A percentile compares a stretch with the other conserved stretches of the same genome.
Evolutionary conservation across 2,888 invertebrate species (phyloP).

Genomic region (Platerodrilus igneus): DNA sequence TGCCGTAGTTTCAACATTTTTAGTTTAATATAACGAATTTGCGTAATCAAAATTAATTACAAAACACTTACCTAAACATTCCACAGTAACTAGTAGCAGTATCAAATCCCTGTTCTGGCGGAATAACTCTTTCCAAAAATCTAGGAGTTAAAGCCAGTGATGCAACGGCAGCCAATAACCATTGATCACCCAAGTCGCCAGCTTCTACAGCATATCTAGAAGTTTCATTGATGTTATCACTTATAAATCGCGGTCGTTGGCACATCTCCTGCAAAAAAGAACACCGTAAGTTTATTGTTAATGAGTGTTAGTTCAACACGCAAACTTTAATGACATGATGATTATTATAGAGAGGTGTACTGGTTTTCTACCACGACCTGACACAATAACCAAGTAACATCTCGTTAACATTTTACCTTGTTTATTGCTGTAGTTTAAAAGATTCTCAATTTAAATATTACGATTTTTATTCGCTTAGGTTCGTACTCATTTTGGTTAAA

Average conservation of each 20-base stretch:
- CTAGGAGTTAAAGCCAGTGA: constrained; percentile 63
- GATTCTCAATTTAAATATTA: too few relatives aligned
- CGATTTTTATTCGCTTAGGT: too few relatives aligned
- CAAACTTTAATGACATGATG: constrained; percentile 8
- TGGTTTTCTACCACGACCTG: constrained; percentile 7
- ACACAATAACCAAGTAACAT: constrained; percentile 15
- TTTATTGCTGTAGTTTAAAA: too few relatives aligned
- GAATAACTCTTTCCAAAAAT: constrained; percentile 63
- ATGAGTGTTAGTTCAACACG: constrained; percentile 5
- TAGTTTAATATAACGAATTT: too few relatives aligned
- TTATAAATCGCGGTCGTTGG: constrained; percentile 58
- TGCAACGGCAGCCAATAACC: constrained; percentile 61
- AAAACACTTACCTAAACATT: constrained; percentile 55
- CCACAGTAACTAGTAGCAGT: constrained; percentile 57
- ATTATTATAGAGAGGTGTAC: too few relatives aligned
- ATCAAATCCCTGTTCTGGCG: constrained; percentile 62
- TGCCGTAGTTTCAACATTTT: too few relatives aligned
- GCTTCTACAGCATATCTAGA: constrained; percentile 52
- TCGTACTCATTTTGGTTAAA: too few relatives aligned
- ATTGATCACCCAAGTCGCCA: constrained; percentile 57
- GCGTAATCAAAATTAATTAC: background rate
- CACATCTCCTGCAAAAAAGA: constrained; percentile 57
- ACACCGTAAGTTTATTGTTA: constrained; percentile 7
- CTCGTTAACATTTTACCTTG: background rate
- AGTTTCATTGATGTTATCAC: constrained; percentile 40